Base-by-base conservation (phyloP, 2,797 vertebrate genomes). In the Sebastes glaucus region DNA sequence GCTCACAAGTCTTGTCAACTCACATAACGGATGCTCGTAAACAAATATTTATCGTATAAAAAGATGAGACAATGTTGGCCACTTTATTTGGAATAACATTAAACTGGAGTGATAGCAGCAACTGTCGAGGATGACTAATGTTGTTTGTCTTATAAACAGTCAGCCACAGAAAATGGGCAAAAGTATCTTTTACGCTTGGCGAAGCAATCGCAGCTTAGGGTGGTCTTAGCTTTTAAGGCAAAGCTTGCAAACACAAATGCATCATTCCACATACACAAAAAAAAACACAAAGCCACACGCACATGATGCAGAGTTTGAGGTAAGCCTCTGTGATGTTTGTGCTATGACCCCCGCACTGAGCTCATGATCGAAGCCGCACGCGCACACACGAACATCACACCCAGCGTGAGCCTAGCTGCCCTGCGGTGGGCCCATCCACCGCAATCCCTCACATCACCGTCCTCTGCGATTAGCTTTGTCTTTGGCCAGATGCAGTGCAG, bases 391-490 rank as follows among this genome's bases (percentile, higher is more conserved):
- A 82, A 92, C 84, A 92, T 93, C 88, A 89, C 88, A 91, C 91
- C 87, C 91, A 89, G 87, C 84, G n/a, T 88, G 91, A 90, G 89
- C 84, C 65, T 11, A 18, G 85, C 84, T 85, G 90, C 92, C 93
- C 94, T 33, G 88, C 89, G 88, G 93, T 87, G 82, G 70, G 81
- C 81, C 87, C 83, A 76, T 93, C 88, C 89, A 71, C 70, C 23
- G 72, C 74, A 71, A 91, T 93, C 91, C 88, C 74, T 93, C 92
- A 92, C 92, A 85, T 84, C 18, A 74, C 86, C 80, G 92, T 95
- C 95, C 88, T 68, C 49, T 30, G 3, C 83, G 77, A 94, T 95
- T 94, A 94, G 84, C 90, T 87, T 91, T 82, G 89, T 88, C 88
- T 92, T 87, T 83, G 86, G 75, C 84, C 84, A 92, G 90, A 94